Base-by-base conservation (phyloP, 1,140 invertebrate species). In the Mizuhopecten yessoensis region DNA sequence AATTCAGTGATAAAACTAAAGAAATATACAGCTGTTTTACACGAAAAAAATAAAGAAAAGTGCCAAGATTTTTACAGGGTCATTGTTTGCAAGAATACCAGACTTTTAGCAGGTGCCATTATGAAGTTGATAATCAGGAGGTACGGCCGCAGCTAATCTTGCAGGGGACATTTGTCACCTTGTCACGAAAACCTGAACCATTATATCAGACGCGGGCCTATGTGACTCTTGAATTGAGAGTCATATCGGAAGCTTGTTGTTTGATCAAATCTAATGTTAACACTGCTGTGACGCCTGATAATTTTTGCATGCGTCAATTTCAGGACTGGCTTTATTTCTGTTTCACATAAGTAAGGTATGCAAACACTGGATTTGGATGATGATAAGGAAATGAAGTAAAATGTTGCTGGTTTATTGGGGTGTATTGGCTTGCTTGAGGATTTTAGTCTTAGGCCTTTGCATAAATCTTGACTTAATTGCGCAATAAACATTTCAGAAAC, bases 331-430 rank as follows among this genome's bases (percentile, higher is more conserved):
- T 29, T 75, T 75, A 75, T 75, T 75, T 75, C n/a, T 7, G n/a
- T 75, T 75, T 75, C 57, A 29, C 57, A 29, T 75, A 57, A 57
- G 57, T 75, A 75, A 75, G 57, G 57, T 75, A 75, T 75, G 57
- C 29, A 75, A 75, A 75, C 57, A 75, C 1, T 75, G 57, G 57
- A 45, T 75, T 75, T 75, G 57, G 23, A 29, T 11, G n/a, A 17
- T 75, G 57, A 75, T 75, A 75, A 75, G 57, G 57, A 75, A 29
- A 75, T 39, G 36, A 39, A 39, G 36, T 9, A 75, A 29, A 75
- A 75, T 45, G 10, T 9, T 15, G 42, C 9, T 45, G 9, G 42
- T 45, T 45, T 9, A 13, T 45, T 10, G 42, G 17, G 42, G 42
- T 45, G 17, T 45, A 20, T 45, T 9, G 42, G 42, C 9, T 45